Percentiles rank a stretch among this genome's conserved stretches.
Evolutionary conservation across 2,113 vertebrate species (phyloP).

Genomic region (Halcyon malimbica): DNA sequence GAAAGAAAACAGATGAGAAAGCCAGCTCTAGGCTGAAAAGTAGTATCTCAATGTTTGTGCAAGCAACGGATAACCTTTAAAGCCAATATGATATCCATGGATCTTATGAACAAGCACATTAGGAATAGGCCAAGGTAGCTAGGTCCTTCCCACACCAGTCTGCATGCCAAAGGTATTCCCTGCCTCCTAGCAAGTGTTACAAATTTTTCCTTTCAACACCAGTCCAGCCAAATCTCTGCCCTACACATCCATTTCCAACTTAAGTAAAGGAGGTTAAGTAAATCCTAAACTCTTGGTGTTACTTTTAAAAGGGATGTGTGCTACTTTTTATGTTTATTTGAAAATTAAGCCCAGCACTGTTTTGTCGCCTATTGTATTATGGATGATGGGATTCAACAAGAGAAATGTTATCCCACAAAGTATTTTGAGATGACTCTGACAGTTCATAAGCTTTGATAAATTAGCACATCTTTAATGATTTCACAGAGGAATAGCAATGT

Average conservation of each 20-base stretch:
- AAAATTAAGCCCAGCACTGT: background rate
- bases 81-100: background rate
- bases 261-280: background rate
- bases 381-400: background rate
- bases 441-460: background rate
- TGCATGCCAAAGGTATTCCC: background rate
- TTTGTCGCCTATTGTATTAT: background rate
- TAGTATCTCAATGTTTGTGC: background rate
- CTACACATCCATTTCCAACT: background rate
- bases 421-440: background rate
- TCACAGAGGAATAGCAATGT: background rate
- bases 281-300: rapidly evolving
- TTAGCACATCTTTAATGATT: background rate
- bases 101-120: background rate
- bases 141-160: background rate
- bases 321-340: background rate
- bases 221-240: background rate
- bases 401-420: background rate
- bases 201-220: background rate
- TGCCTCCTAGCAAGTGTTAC: background rate
- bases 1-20: background rate
- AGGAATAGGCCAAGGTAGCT: background rate
- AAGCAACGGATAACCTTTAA: background rate
- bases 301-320: background rate
- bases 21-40: background rate